A percentile compares a stretch with the other conserved stretches of the same genome.
Evolutionary conservation across 2,113 vertebrate species (phyloP).

Genomic region (Campylomormyrus numenius): DNA sequence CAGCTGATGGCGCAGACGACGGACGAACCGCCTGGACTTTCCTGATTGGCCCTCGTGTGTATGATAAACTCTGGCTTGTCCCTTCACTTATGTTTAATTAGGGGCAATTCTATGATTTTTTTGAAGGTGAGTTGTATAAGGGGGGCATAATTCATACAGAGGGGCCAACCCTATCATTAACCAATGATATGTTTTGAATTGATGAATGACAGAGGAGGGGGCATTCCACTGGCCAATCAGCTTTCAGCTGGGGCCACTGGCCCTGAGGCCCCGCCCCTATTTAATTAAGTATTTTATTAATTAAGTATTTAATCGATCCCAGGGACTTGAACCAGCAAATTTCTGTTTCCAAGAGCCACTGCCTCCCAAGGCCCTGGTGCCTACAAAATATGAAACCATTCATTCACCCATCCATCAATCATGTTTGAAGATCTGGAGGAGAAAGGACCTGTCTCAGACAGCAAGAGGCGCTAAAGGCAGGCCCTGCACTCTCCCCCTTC

Average conservation of each 20-base stretch:
- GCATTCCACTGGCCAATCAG: neutral
- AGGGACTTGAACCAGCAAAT: neutral
- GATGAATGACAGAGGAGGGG: neutral
- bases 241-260: neutral
- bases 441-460: neutral
- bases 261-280: neutral
- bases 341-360: neutral
- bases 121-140: neutral
- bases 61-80: neutral
- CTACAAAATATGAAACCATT: neutral
- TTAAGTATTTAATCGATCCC: neutral
- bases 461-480: neutral
- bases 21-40: neutral
- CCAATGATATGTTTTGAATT: neutral
- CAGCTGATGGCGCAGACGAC: neutral
- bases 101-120: neutral
- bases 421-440: neutral
- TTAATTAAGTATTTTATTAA: no score
- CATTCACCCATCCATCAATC: neutral
- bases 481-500: neutral
- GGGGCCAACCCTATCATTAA: neutral
- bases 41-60: neutral
- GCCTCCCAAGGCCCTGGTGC: neutral
- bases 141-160: neutral
- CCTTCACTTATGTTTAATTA: neutral